Conservation (phyloP, 2,113 vertebrate species). For the Rhynchomys soricoides region DNA sequence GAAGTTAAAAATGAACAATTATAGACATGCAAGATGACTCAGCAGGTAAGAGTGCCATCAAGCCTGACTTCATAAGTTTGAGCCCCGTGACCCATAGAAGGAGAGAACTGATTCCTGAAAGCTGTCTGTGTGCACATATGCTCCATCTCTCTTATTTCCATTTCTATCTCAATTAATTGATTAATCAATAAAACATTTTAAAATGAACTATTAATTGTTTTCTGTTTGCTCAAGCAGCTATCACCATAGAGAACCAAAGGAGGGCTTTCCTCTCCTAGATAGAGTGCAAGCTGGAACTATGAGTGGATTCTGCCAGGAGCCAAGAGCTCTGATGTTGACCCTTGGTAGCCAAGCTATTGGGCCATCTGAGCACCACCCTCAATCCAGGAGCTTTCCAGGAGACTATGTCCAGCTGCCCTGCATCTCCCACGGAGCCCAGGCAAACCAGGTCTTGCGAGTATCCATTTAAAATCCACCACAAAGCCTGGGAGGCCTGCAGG, state of each 20-base stretch:
- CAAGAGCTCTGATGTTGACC: not conserved
- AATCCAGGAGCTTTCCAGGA: not conserved
- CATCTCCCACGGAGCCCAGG: no score
- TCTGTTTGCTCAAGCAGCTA: not conserved
- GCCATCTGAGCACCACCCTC: not conserved
- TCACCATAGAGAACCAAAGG: not conserved
- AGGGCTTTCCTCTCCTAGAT: not conserved
- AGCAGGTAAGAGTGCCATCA: not conserved
- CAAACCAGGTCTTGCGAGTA: not conserved
- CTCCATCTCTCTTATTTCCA: not conserved
- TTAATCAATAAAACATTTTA: not conserved
- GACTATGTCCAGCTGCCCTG: not conserved
- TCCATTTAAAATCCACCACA: no score
- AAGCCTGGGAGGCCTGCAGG: not conserved
- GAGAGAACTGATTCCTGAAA: not conserved
- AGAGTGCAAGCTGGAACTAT: accelerated
- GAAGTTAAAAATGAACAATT: not conserved
- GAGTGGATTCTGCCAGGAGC: accelerated
- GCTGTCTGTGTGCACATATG: not conserved
- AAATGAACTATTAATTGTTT: not conserved
- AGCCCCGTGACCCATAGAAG: not conserved
- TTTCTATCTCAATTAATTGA: not conserved
- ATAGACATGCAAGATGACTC: not conserved
- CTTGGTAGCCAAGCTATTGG: not conserved
- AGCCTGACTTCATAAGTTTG: not conserved